Evolutionary conservation across 2,888 invertebrate genomes (phyloP), one percentile per base, ranked within the genome.

Genomic region (Boloria euphrosyne): DNA sequence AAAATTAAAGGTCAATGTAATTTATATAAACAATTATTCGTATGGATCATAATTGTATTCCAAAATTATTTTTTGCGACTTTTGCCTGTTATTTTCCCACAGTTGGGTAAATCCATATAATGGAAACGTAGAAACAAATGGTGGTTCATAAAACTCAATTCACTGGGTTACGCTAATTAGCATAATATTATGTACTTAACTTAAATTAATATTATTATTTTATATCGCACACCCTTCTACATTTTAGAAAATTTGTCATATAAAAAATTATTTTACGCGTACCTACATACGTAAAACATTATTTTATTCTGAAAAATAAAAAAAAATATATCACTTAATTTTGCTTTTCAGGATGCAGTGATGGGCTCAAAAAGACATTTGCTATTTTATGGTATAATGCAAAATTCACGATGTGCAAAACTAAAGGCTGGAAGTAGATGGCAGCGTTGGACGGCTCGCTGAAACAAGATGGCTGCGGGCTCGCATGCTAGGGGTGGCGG

Each of bases 401-500:
- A 68, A 68, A 66, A 61, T 43, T 63, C 50, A 50, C 60, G 65
- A 60, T 52, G 65, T 38, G 57, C 53, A 17, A 68, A 62, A 65
- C 60, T 70, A 62, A 84, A 78, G 74, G 84, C 83, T 53, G 78
- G 78, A 67, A 77, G 81, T 75, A 84, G 85, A 82, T 84, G 89
- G 86, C 88, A 87, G 85, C 83, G 83, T 71, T 75, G 83, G 79
- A 76, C 78, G 67, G 82, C 79, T 68, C 85, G 88, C 75, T 91
- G 85, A 91, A 73, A 66, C 79, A 89, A 82, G 71, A 90, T 90
- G 91, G 89, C 86, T 72, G 79, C 79, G 72, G 81, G 83, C 73
- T 81, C 83, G 80, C 84, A 81, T 74, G 76, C 81, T 76, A 80
- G 83, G 68, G 83, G 85, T 64, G 84, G 90, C 60, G 82, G 84